A percentile compares a stretch with the other conserved stretches of the same genome.
These are phyloP conservation scores for Dicentrarchus labrax DNA, from an alignment of 2,113 vertebrate genomes.

Conservation along the genomic window DNA sequence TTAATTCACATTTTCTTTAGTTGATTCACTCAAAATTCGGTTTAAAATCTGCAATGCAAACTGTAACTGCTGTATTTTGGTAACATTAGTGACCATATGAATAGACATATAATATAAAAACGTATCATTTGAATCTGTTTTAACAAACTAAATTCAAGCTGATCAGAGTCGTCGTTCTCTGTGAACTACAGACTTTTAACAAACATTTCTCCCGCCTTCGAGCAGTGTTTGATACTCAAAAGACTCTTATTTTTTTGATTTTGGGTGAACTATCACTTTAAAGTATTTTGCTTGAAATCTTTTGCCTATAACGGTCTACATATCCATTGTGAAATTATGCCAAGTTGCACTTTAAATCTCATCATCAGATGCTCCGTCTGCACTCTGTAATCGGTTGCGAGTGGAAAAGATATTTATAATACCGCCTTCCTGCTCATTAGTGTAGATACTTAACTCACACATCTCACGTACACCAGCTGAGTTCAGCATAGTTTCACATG, in stretches of 20 bases:
- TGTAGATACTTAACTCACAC: background rate
- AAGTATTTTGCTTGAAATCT: constrained; percentile 18
- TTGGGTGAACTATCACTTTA: constrained; percentile 8
- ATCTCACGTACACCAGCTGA: constrained; percentile 17
- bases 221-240: constrained; percentile 8
- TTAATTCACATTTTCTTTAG: no score
- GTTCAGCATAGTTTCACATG: background rate
- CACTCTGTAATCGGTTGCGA: background rate
- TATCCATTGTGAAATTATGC: constrained; percentile 20
- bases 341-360: constrained; percentile 61
- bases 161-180: no score
- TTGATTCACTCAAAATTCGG: no score
- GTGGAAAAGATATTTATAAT: background rate
- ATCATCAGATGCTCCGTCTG: constrained; percentile 20
- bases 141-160: no score
- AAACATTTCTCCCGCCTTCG: no score
- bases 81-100: no score
- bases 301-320: constrained; percentile 6
- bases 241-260: background rate
- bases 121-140: background rate
- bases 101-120: no score
- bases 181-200: no score
- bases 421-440: constrained; percentile 5
- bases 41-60: no score
- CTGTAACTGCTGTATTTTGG: no score